These are phyloP conservation scores for Patagioenas fasciata DNA, from an alignment of 2,113 vertebrate species.

Conservation along the genomic window DNA sequence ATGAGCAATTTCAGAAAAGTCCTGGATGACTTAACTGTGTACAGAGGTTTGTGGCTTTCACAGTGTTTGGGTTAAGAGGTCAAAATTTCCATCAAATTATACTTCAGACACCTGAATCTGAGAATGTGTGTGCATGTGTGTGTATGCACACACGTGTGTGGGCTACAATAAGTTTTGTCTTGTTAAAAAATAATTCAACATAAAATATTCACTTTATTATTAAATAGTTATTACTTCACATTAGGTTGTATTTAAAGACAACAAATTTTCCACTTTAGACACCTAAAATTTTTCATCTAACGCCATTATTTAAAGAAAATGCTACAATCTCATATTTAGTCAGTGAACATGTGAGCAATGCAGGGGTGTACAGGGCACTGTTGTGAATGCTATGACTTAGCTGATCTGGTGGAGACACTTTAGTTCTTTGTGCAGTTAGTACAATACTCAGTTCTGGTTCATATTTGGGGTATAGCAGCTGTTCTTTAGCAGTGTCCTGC, in stretches of 20 bases:
- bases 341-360: rapidly evolving
- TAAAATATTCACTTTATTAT: neutral
- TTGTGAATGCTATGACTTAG: neutral
- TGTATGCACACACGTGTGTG: rapidly evolving
- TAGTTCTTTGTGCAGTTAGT: neutral
- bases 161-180: neutral
- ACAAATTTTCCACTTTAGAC: neutral
- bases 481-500: neutral
- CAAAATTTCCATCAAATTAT: neutral
- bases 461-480: neutral
- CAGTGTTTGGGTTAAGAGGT: neutral
- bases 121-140: rapidly evolving
- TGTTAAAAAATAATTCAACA: neutral
- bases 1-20: neutral
- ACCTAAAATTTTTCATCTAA: neutral
- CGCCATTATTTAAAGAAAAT: neutral
- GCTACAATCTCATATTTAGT: rapidly evolving
- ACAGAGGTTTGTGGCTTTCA: neutral
- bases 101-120: neutral
- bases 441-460: rapidly evolving
- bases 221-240: neutral
- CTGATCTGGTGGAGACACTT: neutral
- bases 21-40: neutral
- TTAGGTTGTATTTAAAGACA: neutral
- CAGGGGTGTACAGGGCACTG: rapidly evolving